These are phyloP conservation scores for Geodia barretti DNA, from an alignment of 37 sponge, comb jelly and placozoan species.

Conservation along the genomic window DNA sequence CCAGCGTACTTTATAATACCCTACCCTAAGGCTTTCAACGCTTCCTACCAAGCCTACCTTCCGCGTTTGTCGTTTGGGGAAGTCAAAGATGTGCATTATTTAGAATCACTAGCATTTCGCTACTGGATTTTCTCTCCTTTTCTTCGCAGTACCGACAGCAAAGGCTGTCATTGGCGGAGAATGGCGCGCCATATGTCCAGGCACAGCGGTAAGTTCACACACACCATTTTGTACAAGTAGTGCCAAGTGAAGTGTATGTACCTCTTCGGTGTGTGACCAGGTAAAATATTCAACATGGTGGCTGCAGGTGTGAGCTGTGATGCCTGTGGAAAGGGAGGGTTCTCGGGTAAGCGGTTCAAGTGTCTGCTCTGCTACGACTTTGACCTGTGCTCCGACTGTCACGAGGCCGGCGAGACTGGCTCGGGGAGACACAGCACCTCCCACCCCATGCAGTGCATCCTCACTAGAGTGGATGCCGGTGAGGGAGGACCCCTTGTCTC, in stretches of 20 bases:
- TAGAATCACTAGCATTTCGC: background rate
- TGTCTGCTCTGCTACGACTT: constrained; percentile 94
- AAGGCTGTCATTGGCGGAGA: background rate
- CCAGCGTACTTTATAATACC: no score
- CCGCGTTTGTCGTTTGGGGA: no score
- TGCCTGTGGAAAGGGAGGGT: constrained; percentile 86
- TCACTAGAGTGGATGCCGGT: constrained; percentile 89
- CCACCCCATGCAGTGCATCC: constrained; percentile 95
- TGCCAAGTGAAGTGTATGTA: no score
- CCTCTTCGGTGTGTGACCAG: background rate
- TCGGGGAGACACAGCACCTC: constrained; percentile 56
- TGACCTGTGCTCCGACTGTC: constrained; percentile 90
- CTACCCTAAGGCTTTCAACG: no score
- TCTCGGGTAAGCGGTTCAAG: constrained; percentile 92
- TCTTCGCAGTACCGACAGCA: background rate
- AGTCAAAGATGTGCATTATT: background rate
- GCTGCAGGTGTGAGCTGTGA: constrained; percentile 91
- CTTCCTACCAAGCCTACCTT: no score
- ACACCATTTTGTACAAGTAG: background rate
- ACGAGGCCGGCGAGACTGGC: constrained; percentile 74
- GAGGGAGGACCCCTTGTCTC: no score
- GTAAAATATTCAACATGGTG: no score
- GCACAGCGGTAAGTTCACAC: constrained; percentile 50
- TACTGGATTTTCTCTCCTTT: no score
- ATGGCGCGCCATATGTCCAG: constrained; percentile 57